Conservation (phyloP, 2,888 invertebrate species). For the Temnothorax rugatulus region DNA sequence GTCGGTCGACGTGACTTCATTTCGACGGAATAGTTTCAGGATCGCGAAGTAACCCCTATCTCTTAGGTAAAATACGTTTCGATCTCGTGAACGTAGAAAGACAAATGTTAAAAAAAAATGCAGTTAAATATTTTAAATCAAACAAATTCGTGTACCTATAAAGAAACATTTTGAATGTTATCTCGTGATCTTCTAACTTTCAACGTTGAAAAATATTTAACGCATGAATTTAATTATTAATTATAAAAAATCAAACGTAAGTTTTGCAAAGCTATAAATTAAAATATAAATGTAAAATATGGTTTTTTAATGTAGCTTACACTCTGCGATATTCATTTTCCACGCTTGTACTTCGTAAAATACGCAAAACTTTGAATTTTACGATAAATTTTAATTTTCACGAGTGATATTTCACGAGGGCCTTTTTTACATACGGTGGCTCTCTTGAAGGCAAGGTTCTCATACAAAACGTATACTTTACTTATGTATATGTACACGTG, state of each 20-base stretch:
- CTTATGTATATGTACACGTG: conserved; percentile 57
- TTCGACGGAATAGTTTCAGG: not conserved
- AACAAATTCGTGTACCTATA: not conserved
- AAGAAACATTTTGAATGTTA: not conserved
- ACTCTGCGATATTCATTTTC: not conserved
- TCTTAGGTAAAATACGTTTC: not conserved
- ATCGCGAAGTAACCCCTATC: not conserved
- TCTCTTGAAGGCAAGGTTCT: conserved; percentile 63
- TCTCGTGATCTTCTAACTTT: not conserved
- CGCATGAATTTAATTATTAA: not conserved
- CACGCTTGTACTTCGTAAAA: not conserved
- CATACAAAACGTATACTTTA: conserved; percentile 53
- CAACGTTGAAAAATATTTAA: not conserved
- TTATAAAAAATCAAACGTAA: not conserved
- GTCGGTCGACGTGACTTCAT: not conserved
- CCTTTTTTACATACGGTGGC: conserved; percentile 71
- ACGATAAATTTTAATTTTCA: conserved; percentile 10
- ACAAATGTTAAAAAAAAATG: not conserved
- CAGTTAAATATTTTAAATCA: not conserved
- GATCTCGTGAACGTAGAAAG: not conserved
- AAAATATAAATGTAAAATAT: not conserved
- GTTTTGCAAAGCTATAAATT: not conserved
- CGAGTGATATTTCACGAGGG: not conserved
- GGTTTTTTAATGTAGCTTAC: not conserved
- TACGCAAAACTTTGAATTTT: not conserved